Conservation (phyloP, 1,140 invertebrate genomes). For the Mactra quadrangularis region DNA sequence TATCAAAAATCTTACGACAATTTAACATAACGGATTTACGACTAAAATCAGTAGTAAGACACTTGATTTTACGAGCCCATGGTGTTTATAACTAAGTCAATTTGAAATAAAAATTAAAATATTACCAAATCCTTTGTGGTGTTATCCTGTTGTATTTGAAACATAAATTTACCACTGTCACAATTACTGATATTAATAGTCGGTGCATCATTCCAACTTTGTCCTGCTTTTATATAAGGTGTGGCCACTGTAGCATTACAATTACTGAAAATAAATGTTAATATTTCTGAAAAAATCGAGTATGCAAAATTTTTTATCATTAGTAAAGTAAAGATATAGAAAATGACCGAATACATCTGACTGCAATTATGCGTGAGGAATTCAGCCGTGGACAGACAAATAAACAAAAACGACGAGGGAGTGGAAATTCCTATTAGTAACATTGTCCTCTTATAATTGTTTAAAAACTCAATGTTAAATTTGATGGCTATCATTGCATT, state of each 20-base stretch:
- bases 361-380: not conserved
- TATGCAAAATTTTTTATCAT: not conserved
- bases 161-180: slow-evolving; percentile 10
- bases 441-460: too few species aligned
- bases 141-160: not conserved
- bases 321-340: not conserved
- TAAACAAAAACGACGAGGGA: not conserved
- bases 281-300: not conserved
- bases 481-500: too few species aligned
- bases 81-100: too few species aligned
- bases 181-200: not conserved
- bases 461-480: too few species aligned
- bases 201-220: not conserved
- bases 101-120: too few species aligned
- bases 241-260: slow-evolving; percentile 3
- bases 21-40: too few species aligned
- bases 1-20: too few species aligned
- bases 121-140: not conserved
- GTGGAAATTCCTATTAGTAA: too few species aligned
- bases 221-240: not conserved
- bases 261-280: not conserved
- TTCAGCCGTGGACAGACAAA: not conserved
- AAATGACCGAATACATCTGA: not conserved
- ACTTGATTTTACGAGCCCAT: too few species aligned
- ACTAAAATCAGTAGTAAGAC: too few species aligned